Evolutionary conservation across 2,888 invertebrate genomes (phyloP).

Genomic region (Parochlus steinenii): DNA sequence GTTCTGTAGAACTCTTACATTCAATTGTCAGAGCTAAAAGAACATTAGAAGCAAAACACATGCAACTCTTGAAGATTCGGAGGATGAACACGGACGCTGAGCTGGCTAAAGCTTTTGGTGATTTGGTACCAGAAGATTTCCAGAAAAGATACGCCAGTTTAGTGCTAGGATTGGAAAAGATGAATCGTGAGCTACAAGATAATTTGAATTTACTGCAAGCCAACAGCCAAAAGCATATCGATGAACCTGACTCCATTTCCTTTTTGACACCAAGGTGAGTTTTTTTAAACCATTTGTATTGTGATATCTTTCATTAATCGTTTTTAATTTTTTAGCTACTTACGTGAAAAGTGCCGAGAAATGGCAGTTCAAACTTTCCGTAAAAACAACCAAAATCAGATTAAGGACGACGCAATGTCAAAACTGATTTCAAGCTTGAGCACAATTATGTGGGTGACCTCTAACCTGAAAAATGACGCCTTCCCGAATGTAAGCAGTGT

Average conservation of each 20-base stretch:
- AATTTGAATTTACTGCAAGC: constrained; percentile 73
- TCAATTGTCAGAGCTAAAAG: constrained; percentile 75
- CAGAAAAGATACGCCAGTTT: constrained; percentile 77
- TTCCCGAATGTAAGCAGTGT: constrained; percentile 10
- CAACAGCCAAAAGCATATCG: constrained; percentile 71
- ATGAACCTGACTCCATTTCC: constrained; percentile 69
- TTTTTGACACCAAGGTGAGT: constrained; percentile 80
- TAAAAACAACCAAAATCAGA: constrained; percentile 44
- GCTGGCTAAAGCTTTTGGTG: constrained; percentile 62
- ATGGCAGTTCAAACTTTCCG: constrained; percentile 70
- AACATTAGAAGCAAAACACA: constrained; percentile 65
- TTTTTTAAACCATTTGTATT: too few relatives aligned
- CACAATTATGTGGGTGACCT: constrained; percentile 50
- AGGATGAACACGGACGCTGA: constrained; percentile 86
- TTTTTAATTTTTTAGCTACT: too few relatives aligned
- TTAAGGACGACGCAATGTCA: constrained; percentile 44
- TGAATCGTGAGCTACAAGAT: constrained; percentile 76
- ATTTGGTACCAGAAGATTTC: constrained; percentile 69
- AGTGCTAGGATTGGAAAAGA: constrained; percentile 76
- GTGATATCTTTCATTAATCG: too few relatives aligned
- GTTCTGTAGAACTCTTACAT: constrained; percentile 70
- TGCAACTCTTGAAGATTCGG: constrained; percentile 60
- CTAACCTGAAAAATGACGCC: constrained; percentile 19
- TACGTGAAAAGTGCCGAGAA: constrained; percentile 72
- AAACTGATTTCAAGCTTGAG: constrained; percentile 75